A percentile compares a stretch with the other conserved stretches of the same genome.
Conservation (phyloP, 2,888 invertebrate genomes). For the Pherbina coryleti region DNA sequence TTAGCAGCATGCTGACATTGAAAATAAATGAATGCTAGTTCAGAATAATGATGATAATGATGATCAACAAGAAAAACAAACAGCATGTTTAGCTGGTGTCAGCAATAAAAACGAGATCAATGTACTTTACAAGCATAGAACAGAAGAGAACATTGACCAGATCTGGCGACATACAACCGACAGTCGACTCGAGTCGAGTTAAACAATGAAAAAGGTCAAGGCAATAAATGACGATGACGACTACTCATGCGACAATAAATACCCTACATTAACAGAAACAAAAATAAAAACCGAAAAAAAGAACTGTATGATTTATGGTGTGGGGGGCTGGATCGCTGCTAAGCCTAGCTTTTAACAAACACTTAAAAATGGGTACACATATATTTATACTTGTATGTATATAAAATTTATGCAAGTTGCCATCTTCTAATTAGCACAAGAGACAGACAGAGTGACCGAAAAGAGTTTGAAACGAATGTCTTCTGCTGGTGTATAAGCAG, state of each 20-base stretch:
- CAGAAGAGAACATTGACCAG: neutral
- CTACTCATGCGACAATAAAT: neutral
- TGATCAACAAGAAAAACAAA: neutral
- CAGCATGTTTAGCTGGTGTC: neutral
- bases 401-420: neutral
- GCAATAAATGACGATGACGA: neutral
- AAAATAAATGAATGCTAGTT: no score
- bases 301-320: neutral
- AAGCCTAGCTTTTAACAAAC: no score
- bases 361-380: no score
- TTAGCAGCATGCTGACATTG: no score
- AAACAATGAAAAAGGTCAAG: constrained; percentile 20
- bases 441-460: neutral
- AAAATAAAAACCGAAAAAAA: neutral
- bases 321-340: no score
- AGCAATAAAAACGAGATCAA: constrained; percentile 2
- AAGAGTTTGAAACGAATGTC: neutral
- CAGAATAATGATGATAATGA: neutral
- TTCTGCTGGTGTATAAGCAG: no score
- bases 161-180: constrained; percentile 1
- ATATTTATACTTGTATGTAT: neutral
- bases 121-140: neutral
- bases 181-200: neutral
- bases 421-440: constrained; percentile 24
- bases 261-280: neutral